These are phyloP conservation scores for Chymomyza costata DNA, from an alignment of 1,140 invertebrate species.

Conservation along the genomic window DNA sequence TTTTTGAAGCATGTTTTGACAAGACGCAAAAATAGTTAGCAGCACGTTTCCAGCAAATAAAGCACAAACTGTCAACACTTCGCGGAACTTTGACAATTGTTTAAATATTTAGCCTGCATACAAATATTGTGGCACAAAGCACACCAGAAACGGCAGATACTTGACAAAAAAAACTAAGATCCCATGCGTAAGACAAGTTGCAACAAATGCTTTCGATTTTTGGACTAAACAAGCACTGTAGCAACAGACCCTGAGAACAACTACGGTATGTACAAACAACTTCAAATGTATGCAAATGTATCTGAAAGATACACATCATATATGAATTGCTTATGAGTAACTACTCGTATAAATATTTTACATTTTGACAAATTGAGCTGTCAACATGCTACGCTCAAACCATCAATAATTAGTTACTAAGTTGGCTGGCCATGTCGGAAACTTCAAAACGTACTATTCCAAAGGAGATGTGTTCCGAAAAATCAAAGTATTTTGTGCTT, in stretches of 20 bases:
- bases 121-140: conserved; percentile 18
- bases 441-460: no score
- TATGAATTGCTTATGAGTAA: conserved; percentile 20
- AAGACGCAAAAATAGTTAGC: no score
- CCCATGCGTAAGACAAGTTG: conserved; percentile 57
- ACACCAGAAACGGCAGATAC: conserved; percentile 7
- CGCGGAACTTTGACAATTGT: conserved; percentile 23
- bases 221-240: conserved; percentile 21
- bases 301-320: conserved; percentile 32
- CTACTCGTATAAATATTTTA: conserved; percentile 23
- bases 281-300: conserved; percentile 29
- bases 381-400: no score
- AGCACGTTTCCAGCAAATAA: no score
- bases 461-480: no score
- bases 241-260: background rate
- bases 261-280: no score
- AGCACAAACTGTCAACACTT: no score
- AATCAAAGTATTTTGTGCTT: no score
- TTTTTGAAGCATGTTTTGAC: no score
- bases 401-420: no score
- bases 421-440: no score
- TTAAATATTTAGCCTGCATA: conserved; percentile 39
- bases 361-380: conserved; percentile 60
- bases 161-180: conserved; percentile 11
- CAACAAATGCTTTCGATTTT: conserved; percentile 18